Evolutionary conservation across 2,888 invertebrate genomes (phyloP), one percentile per base, ranked within the genome.

Genomic region (Danaus chrysippus): DNA sequence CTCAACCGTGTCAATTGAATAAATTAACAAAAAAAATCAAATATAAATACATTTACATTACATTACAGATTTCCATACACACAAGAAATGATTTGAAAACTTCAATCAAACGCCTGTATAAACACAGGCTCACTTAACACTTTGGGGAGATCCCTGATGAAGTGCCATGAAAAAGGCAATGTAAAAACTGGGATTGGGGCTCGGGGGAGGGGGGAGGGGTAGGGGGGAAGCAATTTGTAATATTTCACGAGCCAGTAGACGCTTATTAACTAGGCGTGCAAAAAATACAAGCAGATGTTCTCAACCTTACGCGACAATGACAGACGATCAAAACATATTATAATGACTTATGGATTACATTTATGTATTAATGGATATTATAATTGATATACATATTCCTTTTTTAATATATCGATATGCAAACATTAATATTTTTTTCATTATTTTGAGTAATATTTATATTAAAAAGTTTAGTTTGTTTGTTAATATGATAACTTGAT

Each of bases 211-310:
- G 23, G 23, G 23, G 23, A 34, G 23, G 23, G 23, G 70, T 67
- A 73, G 72, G 71, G 81, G 82, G 76, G 83, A 82, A 81, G 87
- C 90, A 90, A 90, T 91, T 91, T 91, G 90, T 90, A 87, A 91
- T 88, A 90, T 91, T 91, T 91, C 90, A 90, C 91, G 90, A 88
- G 76, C 89, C 91, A 91, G 90, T 88, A 89, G 87, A 83, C 87
- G 84, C 90, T 90, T 91, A 91, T 90, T 91, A 91, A 86, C 88
- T 81, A 87, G 87, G 84, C 85, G 87, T 84, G 84, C 86, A 90
- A 90, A 91, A 89, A 88, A 79, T 76, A 82, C 84, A 77, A 71
- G 62, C 83, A 82, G 86, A 67, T 73, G 76, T 68, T 68, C 69
- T 64, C 74, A 83, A 85, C 84, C 64, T 67, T 73, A 68, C 65